Percentiles rank a stretch among this genome's conserved stretches.
These are phyloP conservation scores for Gymnodraco acuticeps DNA, from an alignment of 2,797 vertebrate genomes.

Conservation along the genomic window DNA sequence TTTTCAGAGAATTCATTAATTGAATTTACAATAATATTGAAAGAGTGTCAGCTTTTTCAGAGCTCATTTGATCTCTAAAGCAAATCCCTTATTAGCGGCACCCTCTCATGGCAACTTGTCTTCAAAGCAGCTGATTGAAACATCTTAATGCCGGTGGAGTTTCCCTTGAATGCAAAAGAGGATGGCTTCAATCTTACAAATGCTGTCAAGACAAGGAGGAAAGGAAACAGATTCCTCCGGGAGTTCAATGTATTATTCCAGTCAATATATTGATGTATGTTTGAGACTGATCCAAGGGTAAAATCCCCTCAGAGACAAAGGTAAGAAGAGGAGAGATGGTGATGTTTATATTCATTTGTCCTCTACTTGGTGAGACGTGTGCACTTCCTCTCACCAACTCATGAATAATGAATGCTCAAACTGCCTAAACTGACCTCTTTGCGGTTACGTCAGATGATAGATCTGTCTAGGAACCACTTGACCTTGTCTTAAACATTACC, in stretches of 20 bases:
- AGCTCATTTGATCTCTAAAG: conserved; percentile 63
- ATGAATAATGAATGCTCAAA: conserved; percentile 74
- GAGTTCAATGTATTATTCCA: conserved; percentile 68
- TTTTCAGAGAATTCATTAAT: conserved; percentile 55
- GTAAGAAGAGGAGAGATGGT: conserved; percentile 57
- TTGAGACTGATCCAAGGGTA: conserved; percentile 76
- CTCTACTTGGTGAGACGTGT: conserved; percentile 57
- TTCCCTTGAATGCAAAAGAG: conserved; percentile 60
- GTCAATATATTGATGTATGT: conserved; percentile 76
- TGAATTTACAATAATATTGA: conserved; percentile 58
- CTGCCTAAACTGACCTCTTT: conserved; percentile 63
- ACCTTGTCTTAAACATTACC: conserved; percentile 64
- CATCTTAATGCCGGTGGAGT: conserved; percentile 55
- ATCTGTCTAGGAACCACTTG: conserved; percentile 67
- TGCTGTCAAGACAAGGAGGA: conserved; percentile 31
- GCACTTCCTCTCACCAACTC: conserved; percentile 47
- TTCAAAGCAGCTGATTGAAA: conserved; percentile 70
- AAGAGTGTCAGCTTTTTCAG: conserved; percentile 48
- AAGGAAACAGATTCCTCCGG: conserved; percentile 45
- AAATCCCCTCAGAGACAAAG: conserved; percentile 68
- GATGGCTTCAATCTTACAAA: conserved; percentile 58
- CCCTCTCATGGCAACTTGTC: conserved; percentile 49
- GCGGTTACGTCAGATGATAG: conserved; percentile 68
- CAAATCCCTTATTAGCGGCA: conserved; percentile 57
- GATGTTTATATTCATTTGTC: conserved; percentile 78